Conservation (phyloP, 1,140 invertebrate genomes). For the Sitophilus oryzae region DNA sequence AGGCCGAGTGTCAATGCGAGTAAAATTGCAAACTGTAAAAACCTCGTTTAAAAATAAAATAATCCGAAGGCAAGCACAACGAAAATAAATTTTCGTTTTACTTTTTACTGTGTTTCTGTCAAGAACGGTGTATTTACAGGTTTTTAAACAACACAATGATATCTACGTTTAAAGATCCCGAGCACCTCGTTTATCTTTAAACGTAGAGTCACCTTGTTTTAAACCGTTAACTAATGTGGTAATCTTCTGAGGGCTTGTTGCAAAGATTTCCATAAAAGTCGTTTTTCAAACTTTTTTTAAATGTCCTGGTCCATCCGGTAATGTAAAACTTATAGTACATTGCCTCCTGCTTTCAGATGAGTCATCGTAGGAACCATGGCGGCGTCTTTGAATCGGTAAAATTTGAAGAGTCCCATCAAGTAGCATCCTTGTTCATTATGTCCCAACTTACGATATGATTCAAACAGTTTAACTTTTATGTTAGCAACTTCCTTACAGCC, state of each 20-base stretch:
- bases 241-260: conserved; percentile 1
- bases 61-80: too few relatives aligned
- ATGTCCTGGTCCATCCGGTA: not conserved
- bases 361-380: not conserved
- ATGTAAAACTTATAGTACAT: conserved; percentile 3
- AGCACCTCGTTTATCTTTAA: conserved; percentile 1
- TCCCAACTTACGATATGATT: conserved; percentile 2
- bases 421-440: conserved; percentile 2
- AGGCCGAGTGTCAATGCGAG: too few relatives aligned
- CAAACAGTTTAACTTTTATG: conserved; percentile 2
- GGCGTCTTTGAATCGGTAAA: not conserved
- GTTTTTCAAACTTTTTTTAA: not conserved
- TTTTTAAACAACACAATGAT: too few relatives aligned
- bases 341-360: conserved; percentile 2
- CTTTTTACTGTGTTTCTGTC: conserved; percentile 1
- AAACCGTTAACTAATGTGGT: not conserved
- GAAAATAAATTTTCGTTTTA: too few relatives aligned
- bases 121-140: not conserved
- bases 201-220: not conserved
- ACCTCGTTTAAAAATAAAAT: too few relatives aligned
- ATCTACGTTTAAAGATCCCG: too few relatives aligned
- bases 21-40: too few relatives aligned
- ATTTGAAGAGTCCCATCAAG: not conserved
- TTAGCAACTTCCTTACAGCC: not conserved
- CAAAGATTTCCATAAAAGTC: not conserved